Conservation (phyloP, 2,113 vertebrate species). For the Cygnus buccinator region DNA sequence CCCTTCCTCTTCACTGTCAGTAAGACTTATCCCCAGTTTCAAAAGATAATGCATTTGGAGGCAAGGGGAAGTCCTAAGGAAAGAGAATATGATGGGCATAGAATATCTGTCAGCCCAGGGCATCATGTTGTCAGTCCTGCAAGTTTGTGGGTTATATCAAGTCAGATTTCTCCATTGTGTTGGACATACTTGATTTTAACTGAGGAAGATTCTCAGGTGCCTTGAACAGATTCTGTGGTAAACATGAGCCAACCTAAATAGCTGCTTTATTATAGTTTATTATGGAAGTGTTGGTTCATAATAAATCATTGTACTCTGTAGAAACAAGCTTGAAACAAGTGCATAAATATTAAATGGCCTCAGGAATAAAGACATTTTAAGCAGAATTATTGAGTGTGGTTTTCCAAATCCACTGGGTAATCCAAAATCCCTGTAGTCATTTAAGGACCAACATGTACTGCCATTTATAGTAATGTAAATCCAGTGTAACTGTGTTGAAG, state of each 20-base stretch:
- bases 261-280: slow-evolving; percentile 36
- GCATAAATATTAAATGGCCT: slow-evolving; percentile 65
- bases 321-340: slow-evolving; percentile 59
- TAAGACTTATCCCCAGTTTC: background rate
- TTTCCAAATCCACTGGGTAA: slow-evolving; percentile 53
- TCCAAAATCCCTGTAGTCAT: slow-evolving; percentile 51
- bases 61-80: background rate
- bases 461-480: slow-evolving; percentile 51
- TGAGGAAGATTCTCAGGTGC: background rate
- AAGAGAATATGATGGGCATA: background rate
- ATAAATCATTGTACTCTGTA: slow-evolving; percentile 56
- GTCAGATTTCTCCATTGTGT: background rate
- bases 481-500: slow-evolving; percentile 21
- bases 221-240: slow-evolving; percentile 17
- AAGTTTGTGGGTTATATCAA: background rate
- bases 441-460: slow-evolving; percentile 31
- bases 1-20: background rate
- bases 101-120: background rate
- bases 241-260: slow-evolving; percentile 29
- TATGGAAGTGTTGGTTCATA: slow-evolving; percentile 36
- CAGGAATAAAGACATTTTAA: slow-evolving; percentile 66
- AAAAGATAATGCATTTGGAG: background rate
- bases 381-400: slow-evolving; percentile 54
- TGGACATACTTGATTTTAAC: background rate
- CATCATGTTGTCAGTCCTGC: background rate